Percentiles rank a stretch among this genome's conserved stretches.
These are phyloP conservation scores for Limnothrissa miodon DNA, from an alignment of 2,113 vertebrate genomes.

Conservation along the genomic window DNA sequence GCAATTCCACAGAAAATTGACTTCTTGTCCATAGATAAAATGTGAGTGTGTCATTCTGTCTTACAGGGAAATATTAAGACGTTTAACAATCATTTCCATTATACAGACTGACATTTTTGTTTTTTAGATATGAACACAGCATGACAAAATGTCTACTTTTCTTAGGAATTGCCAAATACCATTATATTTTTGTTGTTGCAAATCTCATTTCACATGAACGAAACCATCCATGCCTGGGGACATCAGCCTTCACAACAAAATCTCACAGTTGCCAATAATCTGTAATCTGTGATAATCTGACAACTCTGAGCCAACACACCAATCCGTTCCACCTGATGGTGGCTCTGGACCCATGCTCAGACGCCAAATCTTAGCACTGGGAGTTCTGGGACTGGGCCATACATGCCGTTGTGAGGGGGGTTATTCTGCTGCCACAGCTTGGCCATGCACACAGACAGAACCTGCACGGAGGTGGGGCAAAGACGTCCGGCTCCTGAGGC, in stretches of 20 bases:
- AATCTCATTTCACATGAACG: background rate
- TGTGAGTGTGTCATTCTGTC: too few relatives aligned
- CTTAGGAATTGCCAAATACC: too few relatives aligned
- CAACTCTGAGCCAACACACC: background rate
- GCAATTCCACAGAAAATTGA: too few relatives aligned
- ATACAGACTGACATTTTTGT: too few relatives aligned
- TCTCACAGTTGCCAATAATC: background rate
- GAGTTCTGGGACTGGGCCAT: background rate
- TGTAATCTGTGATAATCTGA: background rate
- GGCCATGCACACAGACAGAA: conserved; percentile 47
- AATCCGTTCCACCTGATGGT: background rate
- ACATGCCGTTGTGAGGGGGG: conserved; percentile 25
- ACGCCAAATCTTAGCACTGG: background rate
- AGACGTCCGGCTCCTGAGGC: conserved; percentile 71
- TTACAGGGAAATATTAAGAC: too few relatives aligned
- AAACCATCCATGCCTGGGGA: background rate
- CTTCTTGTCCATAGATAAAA: too few relatives aligned
- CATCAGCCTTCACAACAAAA: background rate
- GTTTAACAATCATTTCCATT: too few relatives aligned
- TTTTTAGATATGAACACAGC: too few relatives aligned
- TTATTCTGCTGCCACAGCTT: background rate
- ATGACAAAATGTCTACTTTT: too few relatives aligned
- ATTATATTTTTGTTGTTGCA: background rate
- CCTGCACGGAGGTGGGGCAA: conserved; percentile 67
- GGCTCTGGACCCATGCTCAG: background rate